Evolutionary conservation across 2,797 vertebrate genomes (phyloP), one percentile per base, ranked within the genome.

Genomic region (Pseudotriccus pelzelni): DNA sequence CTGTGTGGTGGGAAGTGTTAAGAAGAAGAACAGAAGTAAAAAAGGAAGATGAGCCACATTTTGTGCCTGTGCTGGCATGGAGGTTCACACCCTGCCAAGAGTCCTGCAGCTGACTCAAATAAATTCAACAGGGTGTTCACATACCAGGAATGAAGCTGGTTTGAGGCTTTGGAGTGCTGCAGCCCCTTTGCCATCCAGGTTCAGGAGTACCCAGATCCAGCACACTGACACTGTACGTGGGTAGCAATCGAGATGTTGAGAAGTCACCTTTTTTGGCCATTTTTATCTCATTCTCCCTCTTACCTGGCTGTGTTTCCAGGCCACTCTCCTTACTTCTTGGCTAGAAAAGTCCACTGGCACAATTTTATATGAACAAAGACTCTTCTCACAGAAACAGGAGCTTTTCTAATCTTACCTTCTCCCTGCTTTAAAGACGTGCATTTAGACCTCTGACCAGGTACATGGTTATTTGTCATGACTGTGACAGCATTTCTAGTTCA

Each of bases 81-180:
- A 67, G 24, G 36, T 17, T 89, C 39, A 24, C 27, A 64, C 15
- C 7, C 43, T 62, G 43, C 37, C 46, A 49, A 24, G 44, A 68
- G 34, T 69, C 69, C 66, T 55, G 28, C 60, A 77, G 52, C 49
- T 90, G 79, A 70, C 52, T 90, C 1, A 73, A 84, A 73, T 47
- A 34, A 58, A 11, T 30, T 63, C 37, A 34, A 1, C 0, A 0
- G 39, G 36, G 9, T 21, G 46, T 37, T 70, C 0, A 3, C 23
- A 32, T 12, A 55, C 17, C 6, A 25, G 58, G 30, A 86, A 68
- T 15, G 34, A 75, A 81, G 23, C 4, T 44, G 52, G 34, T 70
- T 68, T 32, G 21, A 81, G 13, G 37, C 34, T 75, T 37, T 5
- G 77, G n/a, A 62, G 46, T 39, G 62, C 34, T 84, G 53, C 41